These are phyloP conservation scores for Amaurobius ferox DNA, from an alignment of 2,888 invertebrate species.

Conservation along the genomic window DNA sequence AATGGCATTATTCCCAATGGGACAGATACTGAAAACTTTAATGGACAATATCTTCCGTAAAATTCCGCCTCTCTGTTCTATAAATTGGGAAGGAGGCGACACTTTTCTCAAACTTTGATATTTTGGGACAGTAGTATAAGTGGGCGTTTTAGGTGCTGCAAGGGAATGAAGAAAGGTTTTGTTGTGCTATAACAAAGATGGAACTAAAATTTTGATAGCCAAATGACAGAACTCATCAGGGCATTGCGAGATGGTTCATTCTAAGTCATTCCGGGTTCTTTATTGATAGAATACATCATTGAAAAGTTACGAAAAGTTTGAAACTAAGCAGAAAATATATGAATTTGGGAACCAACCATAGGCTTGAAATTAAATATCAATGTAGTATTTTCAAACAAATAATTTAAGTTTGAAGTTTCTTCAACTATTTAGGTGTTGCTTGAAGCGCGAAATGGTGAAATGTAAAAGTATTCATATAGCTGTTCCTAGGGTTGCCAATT, in stretches of 20 bases:
- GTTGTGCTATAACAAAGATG: neutral
- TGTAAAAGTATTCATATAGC: no score
- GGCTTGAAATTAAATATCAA: no score
- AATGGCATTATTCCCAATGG: neutral
- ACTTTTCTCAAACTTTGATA: neutral
- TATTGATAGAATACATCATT: no score
- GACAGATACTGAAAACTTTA: neutral
- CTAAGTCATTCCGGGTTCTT: neutral
- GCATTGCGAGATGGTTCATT: no score
- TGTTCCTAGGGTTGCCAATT: no score
- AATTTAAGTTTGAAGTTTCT: no score
- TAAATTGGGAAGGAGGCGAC: neutral
- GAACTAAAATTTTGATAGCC: neutral
- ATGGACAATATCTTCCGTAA: neutral
- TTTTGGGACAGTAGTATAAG: neutral
- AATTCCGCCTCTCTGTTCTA: neutral
- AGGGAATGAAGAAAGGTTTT: neutral
- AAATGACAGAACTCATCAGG: neutral
- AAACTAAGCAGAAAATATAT: no score
- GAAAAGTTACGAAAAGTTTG: no score
- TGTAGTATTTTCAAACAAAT: no score
- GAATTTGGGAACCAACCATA: no score
- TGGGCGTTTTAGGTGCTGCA: neutral
- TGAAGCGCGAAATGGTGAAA: no score
- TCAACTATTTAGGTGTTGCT: no score